Percentiles rank a stretch among this genome's conserved stretches.
Conservation (phyloP, 2,888 invertebrate genomes). For the Pegoplata infirma region DNA sequence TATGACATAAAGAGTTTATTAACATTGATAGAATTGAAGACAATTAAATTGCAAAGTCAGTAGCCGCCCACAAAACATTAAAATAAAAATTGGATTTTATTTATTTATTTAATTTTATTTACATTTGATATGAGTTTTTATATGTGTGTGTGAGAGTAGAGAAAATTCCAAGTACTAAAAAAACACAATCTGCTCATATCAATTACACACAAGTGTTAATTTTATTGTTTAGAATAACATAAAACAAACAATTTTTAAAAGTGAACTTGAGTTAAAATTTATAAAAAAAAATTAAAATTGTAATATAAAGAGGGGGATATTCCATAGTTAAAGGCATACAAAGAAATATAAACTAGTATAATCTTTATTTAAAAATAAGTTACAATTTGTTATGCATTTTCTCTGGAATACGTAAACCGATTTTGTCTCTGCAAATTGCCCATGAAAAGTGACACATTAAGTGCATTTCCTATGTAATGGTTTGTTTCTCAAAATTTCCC, state of each 20-base stretch:
- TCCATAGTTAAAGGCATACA: not conserved
- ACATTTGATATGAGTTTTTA: not conserved
- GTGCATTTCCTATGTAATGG: too few species aligned
- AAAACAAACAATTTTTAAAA: not conserved
- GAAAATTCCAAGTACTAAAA: not conserved
- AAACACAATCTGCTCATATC: not conserved
- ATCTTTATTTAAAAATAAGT: too few species aligned
- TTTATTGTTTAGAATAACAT: constrained; percentile 23
- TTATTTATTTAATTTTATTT: not conserved
- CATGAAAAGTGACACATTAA: too few species aligned
- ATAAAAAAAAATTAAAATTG: not conserved
- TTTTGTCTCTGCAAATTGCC: too few species aligned
- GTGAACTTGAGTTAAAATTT: constrained; percentile 23
- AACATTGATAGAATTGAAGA: not conserved
- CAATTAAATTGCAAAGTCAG: constrained; percentile 2
- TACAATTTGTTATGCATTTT: too few species aligned
- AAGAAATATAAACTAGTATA: not conserved
- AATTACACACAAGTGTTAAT: constrained; percentile 25
- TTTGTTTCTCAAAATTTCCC: too few species aligned
- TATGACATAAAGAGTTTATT: not conserved
- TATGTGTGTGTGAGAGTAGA: not conserved
- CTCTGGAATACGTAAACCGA: too few species aligned
- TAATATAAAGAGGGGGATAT: not conserved
- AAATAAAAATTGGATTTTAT: not conserved
- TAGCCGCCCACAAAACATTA: constrained; percentile 19